Conservation (phyloP, 2,888 invertebrate species). For the Trilocha varians region DNA sequence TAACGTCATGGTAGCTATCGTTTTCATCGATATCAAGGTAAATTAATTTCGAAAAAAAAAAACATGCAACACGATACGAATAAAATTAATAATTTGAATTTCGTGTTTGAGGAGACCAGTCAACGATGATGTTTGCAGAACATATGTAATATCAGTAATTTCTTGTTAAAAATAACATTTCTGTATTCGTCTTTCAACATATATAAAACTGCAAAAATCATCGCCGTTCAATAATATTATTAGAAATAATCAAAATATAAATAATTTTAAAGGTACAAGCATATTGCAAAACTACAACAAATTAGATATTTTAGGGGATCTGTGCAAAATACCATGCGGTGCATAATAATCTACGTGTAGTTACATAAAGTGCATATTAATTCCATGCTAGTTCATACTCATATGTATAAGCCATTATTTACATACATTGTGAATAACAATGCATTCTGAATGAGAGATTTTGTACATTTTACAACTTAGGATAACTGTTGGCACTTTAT, state of each 20-base stretch:
- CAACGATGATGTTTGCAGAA: constrained; percentile 19
- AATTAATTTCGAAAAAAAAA: not conserved
- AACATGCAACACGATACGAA: constrained; percentile 12
- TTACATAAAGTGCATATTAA: constrained; percentile 32
- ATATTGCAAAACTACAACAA: constrained; percentile 15
- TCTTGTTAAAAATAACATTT: too few relatives aligned
- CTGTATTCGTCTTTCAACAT: too few relatives aligned
- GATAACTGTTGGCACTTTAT: too few relatives aligned
- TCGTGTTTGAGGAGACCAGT: constrained; percentile 53
- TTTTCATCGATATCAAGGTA: too few relatives aligned
- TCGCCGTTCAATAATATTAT: not conserved
- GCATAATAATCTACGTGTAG: constrained; percentile 37
- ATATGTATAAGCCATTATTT: constrained; percentile 9
- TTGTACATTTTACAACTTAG: too few relatives aligned
- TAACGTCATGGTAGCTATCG: constrained; percentile 11
- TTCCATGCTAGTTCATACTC: constrained; percentile 26
- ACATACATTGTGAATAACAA: not conserved
- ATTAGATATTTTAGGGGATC: constrained; percentile 20
- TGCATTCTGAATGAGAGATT: not conserved
- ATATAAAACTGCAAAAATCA: not conserved
- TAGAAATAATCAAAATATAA: constrained; percentile 3
- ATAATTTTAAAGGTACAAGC: constrained; percentile 15
- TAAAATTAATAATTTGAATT: constrained; percentile 30
- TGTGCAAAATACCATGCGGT: constrained; percentile 51
- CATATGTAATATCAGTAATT: constrained; percentile 12